Evolutionary conservation across 1,140 invertebrate species (phyloP).

Genomic region (Meloidogyne exigua): DNA sequence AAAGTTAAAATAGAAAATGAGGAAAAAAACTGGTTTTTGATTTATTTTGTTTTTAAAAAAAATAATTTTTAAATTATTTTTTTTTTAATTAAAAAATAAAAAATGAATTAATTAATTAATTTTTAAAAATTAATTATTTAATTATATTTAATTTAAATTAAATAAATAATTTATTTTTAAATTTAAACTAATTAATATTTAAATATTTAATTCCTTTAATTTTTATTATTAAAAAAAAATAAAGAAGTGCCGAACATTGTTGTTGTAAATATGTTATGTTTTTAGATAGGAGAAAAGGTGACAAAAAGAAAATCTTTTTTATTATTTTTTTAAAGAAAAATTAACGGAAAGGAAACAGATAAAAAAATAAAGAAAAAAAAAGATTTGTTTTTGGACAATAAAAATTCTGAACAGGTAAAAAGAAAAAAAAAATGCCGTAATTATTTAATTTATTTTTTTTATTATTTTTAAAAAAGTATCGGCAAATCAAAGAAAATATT

Average conservation of each 20-base stretch:
- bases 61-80: background rate
- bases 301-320: no score
- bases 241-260: background rate
- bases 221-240: background rate
- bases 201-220: background rate
- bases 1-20: background rate
- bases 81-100: no score
- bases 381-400: background rate
- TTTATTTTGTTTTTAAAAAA: no score
- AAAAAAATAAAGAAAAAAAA: background rate
- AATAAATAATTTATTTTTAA: no score
- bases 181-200: no score
- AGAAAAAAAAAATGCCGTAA: background rate
- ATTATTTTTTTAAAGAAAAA: no score
- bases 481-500: no score
- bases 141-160: no score
- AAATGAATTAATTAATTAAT: background rate
- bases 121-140: background rate
- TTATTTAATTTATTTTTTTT: background rate
- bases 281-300: no score
- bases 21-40: background rate
- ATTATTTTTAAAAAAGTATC: no score
- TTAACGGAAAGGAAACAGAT: background rate
- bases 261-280: no score
- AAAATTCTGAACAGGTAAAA: background rate